Evolutionary conservation across 2,113 vertebrate genomes (phyloP).

Genomic region (Castor canadensis): DNA sequence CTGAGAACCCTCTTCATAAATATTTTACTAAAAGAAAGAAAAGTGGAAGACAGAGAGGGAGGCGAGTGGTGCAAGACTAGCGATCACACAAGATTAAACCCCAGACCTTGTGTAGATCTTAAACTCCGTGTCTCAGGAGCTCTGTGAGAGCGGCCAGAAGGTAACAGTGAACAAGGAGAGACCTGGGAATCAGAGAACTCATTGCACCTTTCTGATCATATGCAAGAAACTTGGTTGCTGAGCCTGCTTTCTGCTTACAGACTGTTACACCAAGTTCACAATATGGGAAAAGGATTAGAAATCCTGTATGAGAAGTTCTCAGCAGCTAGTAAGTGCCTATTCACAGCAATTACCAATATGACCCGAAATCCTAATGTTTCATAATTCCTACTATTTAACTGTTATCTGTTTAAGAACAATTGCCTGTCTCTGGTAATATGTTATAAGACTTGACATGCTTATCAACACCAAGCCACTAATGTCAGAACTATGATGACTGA

Average conservation of each 20-base stretch:
- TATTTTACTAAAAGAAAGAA: background rate
- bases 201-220: background rate
- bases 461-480: background rate
- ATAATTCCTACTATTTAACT: background rate
- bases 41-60: background rate
- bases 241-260: background rate
- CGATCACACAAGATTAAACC: background rate
- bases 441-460: background rate
- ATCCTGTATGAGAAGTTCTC: background rate
- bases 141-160: background rate
- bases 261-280: background rate
- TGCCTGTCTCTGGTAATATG: background rate
- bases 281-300: background rate
- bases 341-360: background rate
- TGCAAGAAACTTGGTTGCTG: background rate
- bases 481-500: constrained; percentile 1
- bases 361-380: background rate
- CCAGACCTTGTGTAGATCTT: no score
- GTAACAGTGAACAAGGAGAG: background rate
- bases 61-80: background rate
- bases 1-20: background rate
- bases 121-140: background rate
- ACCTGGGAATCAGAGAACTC: background rate
- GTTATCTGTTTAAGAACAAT: background rate
- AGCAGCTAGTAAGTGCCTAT: background rate